A percentile compares a stretch with the other conserved stretches of the same genome.
Evolutionary conservation across 2,797 vertebrate species (phyloP).

Genomic region (Chrosomus eos): DNA sequence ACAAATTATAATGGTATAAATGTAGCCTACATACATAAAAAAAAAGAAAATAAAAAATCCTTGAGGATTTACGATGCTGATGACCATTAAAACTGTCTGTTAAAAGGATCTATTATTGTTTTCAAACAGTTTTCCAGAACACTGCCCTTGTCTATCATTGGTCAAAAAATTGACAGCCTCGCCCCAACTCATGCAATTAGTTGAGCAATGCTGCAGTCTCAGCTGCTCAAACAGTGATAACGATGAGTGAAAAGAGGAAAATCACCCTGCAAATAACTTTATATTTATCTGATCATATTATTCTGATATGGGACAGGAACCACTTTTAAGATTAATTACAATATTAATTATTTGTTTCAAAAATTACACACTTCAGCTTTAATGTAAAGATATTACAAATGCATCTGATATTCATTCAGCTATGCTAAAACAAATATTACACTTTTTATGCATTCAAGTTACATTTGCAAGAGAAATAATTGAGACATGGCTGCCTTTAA

Average conservation of each 20-base stretch:
- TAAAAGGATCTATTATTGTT: too few relatives aligned
- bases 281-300: neutral
- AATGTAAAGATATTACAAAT: constrained; percentile 33
- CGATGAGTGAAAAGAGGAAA: neutral
- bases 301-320: neutral
- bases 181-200: neutral
- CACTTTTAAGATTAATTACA: neutral
- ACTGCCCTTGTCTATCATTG: neutral
- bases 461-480: neutral
- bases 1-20: too few relatives aligned
- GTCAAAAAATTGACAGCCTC: neutral
- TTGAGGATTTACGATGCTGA: too few relatives aligned
- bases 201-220: too few relatives aligned
- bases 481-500: constrained; percentile 3
- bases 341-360: neutral
- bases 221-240: neutral
- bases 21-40: too few relatives aligned
- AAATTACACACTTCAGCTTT: neutral
- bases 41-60: too few relatives aligned
- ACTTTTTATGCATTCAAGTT: constrained; percentile 8
- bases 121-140: neutral
- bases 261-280: neutral
- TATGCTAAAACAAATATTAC: constrained; percentile 17
- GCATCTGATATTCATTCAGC: constrained; percentile 9
- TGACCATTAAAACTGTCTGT: too few relatives aligned